Base-by-base conservation (phyloP, 2,797 vertebrate species). In the Rhinogobio ventralis region DNA sequence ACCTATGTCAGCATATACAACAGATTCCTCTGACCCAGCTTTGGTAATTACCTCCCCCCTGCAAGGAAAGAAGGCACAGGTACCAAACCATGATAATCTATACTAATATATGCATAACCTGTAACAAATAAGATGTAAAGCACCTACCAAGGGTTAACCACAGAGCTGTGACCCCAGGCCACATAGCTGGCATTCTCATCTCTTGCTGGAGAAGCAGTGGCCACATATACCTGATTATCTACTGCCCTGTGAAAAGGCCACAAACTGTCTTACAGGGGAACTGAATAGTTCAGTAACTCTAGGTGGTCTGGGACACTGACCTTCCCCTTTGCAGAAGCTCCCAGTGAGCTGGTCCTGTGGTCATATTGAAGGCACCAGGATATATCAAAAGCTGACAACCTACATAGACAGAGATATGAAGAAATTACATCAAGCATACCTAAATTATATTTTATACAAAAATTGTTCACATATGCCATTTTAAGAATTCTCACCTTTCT, bases 341-440 rank as follows among this genome's bases (percentile, higher is more conserved):
- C 98, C 98, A 99, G 77, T 99, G 98, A 79, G 96, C 97, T 1
- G 98, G 97, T 62, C 98, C 98, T 0, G 98, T 99, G n/a, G 97
- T 99, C 96, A 99, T 91, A 92, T 99, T 99, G 92, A 99, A 99
- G 88, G 98, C 98, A 81, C 96, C 98, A 0, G 98, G 98, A 90
- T 99, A 99, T 10, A 99, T 94, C 90, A 99, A 92, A 90, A 99
- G 93, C 92, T 97, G 96, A 86, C 98, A 99, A 74, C 96, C 98
- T 99, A 85, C 66, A 68, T 3, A 46, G 49, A 79, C 10, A 10
- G 39, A 80, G 46, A n/a, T 19, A 19, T 4, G 25, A 15, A 15
- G 4, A 11, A 39, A 49, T 49, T 11, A 60, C 23, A 67, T 7
- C 19, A 62, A 72, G 36, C 28, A 64, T 20, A 46, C 9, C 53